Percentiles rank a stretch among this genome's conserved stretches.
Evolutionary conservation across 1,140 invertebrate genomes (phyloP).

Genomic region (Drosophila virilis): DNA sequence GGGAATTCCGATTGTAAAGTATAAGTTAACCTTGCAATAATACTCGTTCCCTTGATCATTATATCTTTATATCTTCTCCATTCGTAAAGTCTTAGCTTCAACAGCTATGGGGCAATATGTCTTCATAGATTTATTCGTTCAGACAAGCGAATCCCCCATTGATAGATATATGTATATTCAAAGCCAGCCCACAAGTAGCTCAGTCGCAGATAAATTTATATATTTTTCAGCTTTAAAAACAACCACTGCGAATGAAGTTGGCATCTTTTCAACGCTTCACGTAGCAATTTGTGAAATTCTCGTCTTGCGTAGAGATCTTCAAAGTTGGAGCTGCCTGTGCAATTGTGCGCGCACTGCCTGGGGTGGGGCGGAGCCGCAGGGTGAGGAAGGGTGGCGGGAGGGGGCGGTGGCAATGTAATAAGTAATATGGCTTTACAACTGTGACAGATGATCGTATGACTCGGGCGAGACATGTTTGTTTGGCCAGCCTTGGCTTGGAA

Average conservation of each 20-base stretch:
- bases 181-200: conserved; percentile 5
- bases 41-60: background rate
- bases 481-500: conserved; percentile 32
- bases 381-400: background rate
- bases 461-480: conserved; percentile 27
- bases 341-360: conserved; percentile 25
- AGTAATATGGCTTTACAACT: conserved; percentile 56
- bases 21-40: too few relatives aligned
- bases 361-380: background rate
- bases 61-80: background rate
- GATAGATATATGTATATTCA: background rate
- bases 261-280: conserved; percentile 80
- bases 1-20: too few relatives aligned
- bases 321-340: conserved; percentile 14
- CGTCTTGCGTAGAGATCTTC: conserved; percentile 28
- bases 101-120: background rate
- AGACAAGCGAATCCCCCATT: conserved; percentile 25
- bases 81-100: background rate
- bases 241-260: conserved; percentile 32
- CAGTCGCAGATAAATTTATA: background rate
- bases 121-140: conserved; percentile 24
- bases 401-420: conserved; percentile 28
- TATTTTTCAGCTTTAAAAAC: conserved; percentile 7
- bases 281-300: conserved; percentile 82
- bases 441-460: conserved; percentile 55